These are phyloP conservation scores for Drosophila pruinosa DNA, from an alignment of 1,140 invertebrate genomes.

Conservation along the genomic window DNA sequence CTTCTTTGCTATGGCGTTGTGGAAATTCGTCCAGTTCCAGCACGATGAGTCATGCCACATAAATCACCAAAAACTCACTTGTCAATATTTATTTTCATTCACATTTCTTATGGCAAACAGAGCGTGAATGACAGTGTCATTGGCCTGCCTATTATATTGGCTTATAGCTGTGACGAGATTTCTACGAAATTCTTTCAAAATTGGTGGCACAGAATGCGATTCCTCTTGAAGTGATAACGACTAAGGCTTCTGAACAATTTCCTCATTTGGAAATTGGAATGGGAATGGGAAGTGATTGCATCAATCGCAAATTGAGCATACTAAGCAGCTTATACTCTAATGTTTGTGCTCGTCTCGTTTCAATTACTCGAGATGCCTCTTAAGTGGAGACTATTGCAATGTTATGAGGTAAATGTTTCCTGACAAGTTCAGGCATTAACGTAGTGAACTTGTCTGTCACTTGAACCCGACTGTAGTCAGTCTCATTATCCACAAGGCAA, in stretches of 20 bases:
- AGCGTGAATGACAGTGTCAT: slow-evolving; percentile 20
- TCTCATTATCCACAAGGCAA: not conserved
- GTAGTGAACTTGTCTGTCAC: not conserved
- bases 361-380: not conserved
- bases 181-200: not conserved
- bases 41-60: slow-evolving; percentile 67
- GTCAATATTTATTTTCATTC: slow-evolving; percentile 78
- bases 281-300: not conserved
- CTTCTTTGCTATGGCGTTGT: slow-evolving; percentile 52
- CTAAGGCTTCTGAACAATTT: not conserved
- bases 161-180: not conserved
- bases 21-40: slow-evolving; percentile 40
- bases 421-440: not conserved
- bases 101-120: slow-evolving; percentile 47
- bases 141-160: not conserved
- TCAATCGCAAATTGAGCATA: slow-evolving; percentile 5
- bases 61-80: slow-evolving; percentile 68
- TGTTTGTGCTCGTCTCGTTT: not conserved
- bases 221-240: not conserved
- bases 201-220: not conserved
- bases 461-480: not conserved
- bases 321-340: slow-evolving; percentile 10
- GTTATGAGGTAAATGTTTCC: not conserved
- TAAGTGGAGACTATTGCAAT: not conserved
- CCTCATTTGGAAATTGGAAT: not conserved